A percentile compares a stretch with the other conserved stretches of the same genome.
phyloP scores from a whole-genome alignment of 23 tunicate genomes.

The Pegea sp. region DNA sequence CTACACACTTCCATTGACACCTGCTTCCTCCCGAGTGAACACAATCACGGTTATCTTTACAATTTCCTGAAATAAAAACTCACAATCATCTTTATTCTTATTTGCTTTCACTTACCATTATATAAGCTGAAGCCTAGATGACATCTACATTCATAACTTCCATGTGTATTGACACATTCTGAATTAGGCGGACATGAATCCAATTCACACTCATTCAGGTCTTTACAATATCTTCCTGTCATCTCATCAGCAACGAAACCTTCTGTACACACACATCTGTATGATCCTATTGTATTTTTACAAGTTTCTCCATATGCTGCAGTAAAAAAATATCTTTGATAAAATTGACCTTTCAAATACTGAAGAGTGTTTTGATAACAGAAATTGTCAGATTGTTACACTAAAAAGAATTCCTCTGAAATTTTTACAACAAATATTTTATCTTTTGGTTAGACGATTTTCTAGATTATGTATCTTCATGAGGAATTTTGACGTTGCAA shows the following conservation, averaged over 20 bases:
- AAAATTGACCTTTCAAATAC: too few relatives aligned
- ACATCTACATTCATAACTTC: constrained; percentile 57
- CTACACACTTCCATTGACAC: constrained; percentile 82
- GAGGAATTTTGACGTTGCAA: too few relatives aligned
- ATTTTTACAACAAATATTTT: too few relatives aligned
- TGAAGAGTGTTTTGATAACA: too few relatives aligned
- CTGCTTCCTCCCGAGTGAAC: constrained; percentile 44
- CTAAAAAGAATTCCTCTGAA: too few relatives aligned
- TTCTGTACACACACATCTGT: constrained; percentile 31
- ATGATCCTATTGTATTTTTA: constrained; percentile 46
- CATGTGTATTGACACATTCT: constrained; percentile 65
- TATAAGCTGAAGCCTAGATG: constrained; percentile 41
- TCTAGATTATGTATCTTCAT: too few relatives aligned
- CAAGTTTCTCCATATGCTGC: constrained; percentile 51
- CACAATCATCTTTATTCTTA: not conserved
- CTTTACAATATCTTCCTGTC: constrained; percentile 77
- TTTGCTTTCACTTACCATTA: too few relatives aligned
- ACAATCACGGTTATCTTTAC: constrained; percentile 69
- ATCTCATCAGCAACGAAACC: constrained; percentile 33
- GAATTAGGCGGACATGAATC: constrained; percentile 28
- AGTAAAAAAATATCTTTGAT: constrained; percentile 1
- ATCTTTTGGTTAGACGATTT: too few relatives aligned
- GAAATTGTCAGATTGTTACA: too few relatives aligned
- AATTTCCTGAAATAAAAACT: constrained; percentile 16
- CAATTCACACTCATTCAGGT: constrained; percentile 56